Evolutionary conservation across 2,888 invertebrate species (phyloP).

Genomic region (Thymelicus acteon): DNA sequence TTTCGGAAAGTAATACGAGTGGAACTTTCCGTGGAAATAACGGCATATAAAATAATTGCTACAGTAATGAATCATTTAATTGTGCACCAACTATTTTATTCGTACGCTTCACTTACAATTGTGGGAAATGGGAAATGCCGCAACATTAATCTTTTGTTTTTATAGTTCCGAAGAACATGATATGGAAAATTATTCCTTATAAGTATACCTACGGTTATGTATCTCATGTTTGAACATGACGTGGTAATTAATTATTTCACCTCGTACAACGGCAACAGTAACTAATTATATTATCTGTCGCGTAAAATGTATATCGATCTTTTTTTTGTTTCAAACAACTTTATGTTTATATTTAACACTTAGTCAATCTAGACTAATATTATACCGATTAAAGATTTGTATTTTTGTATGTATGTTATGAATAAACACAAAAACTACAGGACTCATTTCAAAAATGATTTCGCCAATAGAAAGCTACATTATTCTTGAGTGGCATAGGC

Average conservation of each 20-base stretch:
- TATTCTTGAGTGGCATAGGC: too few relatives aligned
- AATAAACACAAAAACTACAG: too few relatives aligned
- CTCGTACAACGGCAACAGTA: background rate
- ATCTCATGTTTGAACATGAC: too few relatives aligned
- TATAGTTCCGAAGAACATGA: background rate
- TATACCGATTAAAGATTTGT: too few relatives aligned
- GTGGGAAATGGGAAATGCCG: conserved; percentile 34
- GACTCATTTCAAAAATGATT: too few relatives aligned
- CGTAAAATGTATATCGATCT: background rate
- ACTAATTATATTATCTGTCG: background rate
- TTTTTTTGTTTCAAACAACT: background rate
- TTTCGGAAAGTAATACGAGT: background rate
- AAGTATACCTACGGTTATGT: too few relatives aligned
- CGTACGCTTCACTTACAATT: conserved; percentile 19
- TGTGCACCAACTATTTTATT: conserved; percentile 6
- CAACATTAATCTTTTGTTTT: conserved; percentile 27
- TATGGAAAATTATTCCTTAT: background rate
- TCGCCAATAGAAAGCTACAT: too few relatives aligned
- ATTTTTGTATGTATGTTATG: too few relatives aligned
- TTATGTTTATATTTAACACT: too few relatives aligned
- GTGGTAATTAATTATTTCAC: too few relatives aligned
- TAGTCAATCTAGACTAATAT: too few relatives aligned
- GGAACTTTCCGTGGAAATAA: conserved; percentile 8
- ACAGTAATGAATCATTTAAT: conserved; percentile 28
- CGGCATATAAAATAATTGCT: background rate